phyloP scores from a whole-genome alignment of 2,888 invertebrate species.

The Tenthredo notha region DNA sequence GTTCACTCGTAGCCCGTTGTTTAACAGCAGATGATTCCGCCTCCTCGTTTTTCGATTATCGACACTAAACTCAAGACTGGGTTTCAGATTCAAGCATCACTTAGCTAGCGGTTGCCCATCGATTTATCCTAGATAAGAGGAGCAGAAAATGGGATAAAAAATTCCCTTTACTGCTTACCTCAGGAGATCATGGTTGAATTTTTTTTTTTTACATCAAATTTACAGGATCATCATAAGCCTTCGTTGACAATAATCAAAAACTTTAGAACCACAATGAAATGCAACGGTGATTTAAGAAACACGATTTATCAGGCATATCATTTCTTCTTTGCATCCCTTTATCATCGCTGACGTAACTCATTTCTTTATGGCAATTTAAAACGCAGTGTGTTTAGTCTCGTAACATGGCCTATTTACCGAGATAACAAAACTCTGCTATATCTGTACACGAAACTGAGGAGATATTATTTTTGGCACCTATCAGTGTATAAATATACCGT shows the following conservation, averaged over 20 bases:
- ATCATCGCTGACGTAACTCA: background rate
- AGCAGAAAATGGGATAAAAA: background rate
- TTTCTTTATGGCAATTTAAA: background rate
- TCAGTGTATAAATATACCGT: background rate
- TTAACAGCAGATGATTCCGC: constrained; percentile 27
- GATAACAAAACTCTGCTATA: background rate
- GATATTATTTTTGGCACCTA: background rate
- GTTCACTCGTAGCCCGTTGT: constrained; percentile 32
- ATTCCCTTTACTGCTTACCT: background rate
- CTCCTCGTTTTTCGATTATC: constrained; percentile 24
- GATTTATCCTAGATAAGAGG: background rate
- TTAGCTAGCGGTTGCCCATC: background rate
- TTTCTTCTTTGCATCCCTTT: background rate
- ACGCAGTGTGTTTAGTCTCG: background rate
- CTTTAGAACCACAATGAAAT: background rate
- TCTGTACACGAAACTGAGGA: background rate
- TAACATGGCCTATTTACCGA: background rate
- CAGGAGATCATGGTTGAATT: background rate
- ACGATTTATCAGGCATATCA: background rate
- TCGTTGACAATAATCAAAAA: background rate
- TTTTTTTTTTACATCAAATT: background rate
- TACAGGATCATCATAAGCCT: background rate
- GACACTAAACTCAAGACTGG: constrained; percentile 25
- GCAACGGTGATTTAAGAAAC: background rate
- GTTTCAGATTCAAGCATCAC: background rate